Evolutionary conservation across 2,113 vertebrate genomes (phyloP), one percentile per base, ranked within the genome.

Genomic region (Carollia perspicillata): DNA sequence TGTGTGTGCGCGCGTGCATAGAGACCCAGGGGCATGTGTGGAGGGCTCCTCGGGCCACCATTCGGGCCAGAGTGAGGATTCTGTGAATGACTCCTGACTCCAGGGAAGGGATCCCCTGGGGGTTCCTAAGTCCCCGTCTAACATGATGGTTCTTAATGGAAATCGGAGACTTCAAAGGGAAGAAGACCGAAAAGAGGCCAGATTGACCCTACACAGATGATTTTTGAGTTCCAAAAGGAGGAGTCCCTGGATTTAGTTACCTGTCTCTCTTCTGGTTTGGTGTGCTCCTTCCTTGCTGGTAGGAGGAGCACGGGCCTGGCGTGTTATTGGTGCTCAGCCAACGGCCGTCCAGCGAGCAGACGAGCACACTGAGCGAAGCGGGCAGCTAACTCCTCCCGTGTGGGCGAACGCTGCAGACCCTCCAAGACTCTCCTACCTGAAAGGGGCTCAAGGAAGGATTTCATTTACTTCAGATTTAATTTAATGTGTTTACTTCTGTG

Each of bases 301-400:
- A 2, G 14, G 37, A 65, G 74, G 35, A 42, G 35, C 35, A 0
- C 23, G 30, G 63, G 20, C 55, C 11, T 68, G 5, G 4, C 4
- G 30, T 0, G 0, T 37, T 7, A 65, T 0, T 40, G 69, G 35
- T 0, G 2, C 42, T 55, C 26, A 37, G 51, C 16, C 26, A 28
- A 40, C 16, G 5, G 11, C n/a, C 60, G 4, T 40, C 28, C 35
- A 72, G 23, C 3, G 26, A 74, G 22, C 11, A 23, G 22, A 42
- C 42, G 16, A 11, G 22, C 23, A 58, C 14, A 18, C 42, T 40
- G 26, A 22, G 28, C 5, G 1, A 16, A 44, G 47, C 5, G n/a
- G 42, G 44, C 10, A 68, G 63, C 68, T 4, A n/a, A 6, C 23
- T 8, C 72, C 6, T 75, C n/a, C 89, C 18, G 2, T 2, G 75